These are phyloP conservation scores for Heliothis subflexa DNA, from an alignment of 1,140 invertebrate genomes.

Conservation along the genomic window DNA sequence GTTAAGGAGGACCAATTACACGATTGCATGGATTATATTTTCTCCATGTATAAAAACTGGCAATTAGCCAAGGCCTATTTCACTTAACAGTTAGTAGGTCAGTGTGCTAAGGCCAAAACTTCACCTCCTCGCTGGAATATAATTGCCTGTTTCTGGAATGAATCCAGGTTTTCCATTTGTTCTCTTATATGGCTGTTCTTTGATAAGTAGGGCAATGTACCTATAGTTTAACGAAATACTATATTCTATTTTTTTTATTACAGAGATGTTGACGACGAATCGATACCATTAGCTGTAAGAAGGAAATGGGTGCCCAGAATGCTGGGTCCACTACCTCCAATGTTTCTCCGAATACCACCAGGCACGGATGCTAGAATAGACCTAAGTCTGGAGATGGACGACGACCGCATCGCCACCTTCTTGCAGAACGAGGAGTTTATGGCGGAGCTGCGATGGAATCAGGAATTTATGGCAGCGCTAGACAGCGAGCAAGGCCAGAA, in stretches of 20 bases:
- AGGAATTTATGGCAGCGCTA: constrained; percentile 95
- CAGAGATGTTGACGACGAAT: constrained; percentile 77
- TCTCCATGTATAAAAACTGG: neutral
- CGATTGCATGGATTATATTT: neutral
- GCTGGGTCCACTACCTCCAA: constrained; percentile 92
- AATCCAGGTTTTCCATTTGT: too few species aligned
- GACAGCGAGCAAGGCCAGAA: constrained; percentile 90
- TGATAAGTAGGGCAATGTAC: too few species aligned
- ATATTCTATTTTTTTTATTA: constrained; percentile 54
- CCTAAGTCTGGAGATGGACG: constrained; percentile 85
- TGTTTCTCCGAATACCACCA: constrained; percentile 91
- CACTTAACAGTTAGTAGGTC: neutral
- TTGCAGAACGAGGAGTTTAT: constrained; percentile 97
- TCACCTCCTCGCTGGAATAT: neutral
- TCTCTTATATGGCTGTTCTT: too few species aligned
- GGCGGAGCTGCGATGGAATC: constrained; percentile 94
- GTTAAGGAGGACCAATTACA: too few species aligned
- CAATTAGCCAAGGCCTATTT: constrained; percentile 1
- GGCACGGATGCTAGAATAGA: constrained; percentile 77
- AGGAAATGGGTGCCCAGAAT: constrained; percentile 93
- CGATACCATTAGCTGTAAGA: constrained; percentile 75
- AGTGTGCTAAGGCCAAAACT: constrained; percentile 17
- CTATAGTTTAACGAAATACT: neutral
- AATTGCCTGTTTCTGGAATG: too few species aligned
- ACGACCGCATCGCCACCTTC: constrained; percentile 95